These are phyloP conservation scores for Acrocyrtus sp. DNA, from an alignment of 2,888 invertebrate genomes.

Conservation along the genomic window DNA sequence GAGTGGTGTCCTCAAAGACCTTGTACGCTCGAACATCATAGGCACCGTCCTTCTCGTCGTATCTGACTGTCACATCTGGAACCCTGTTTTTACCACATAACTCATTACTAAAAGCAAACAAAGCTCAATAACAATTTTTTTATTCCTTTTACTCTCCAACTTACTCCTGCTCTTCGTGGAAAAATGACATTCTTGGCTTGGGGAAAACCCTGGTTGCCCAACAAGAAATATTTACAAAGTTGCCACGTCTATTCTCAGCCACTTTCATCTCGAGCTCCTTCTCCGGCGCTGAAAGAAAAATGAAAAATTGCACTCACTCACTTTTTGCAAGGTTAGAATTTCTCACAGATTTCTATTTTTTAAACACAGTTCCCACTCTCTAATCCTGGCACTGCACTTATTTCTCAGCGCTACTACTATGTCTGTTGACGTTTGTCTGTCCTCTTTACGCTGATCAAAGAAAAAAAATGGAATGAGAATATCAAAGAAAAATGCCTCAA, in stretches of 20 bases:
- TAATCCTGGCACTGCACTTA: too few relatives aligned
- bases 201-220: slow-evolving; percentile 60
- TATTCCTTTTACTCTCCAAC: too few relatives aligned
- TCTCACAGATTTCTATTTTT: too few relatives aligned
- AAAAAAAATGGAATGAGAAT: too few relatives aligned
- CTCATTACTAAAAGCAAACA: neutral
- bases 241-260: slow-evolving; percentile 44
- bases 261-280: slow-evolving; percentile 62
- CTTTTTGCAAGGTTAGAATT: too few relatives aligned
- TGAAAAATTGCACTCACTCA: too few relatives aligned
- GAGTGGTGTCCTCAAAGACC: slow-evolving; percentile 56
- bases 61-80: slow-evolving; percentile 28
- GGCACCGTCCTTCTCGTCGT: slow-evolving; percentile 49
- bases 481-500: too few relatives aligned
- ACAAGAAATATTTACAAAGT: slow-evolving; percentile 60
- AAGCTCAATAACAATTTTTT: too few relatives aligned
- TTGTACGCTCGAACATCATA: slow-evolving; percentile 59
- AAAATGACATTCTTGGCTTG: slow-evolving; percentile 57
- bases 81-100: slow-evolving; percentile 8
- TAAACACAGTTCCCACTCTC: too few relatives aligned
- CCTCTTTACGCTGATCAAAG: too few relatives aligned
- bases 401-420: too few relatives aligned
- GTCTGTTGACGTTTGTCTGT: too few relatives aligned
- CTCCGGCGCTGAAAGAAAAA: slow-evolving; percentile 54
- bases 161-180: slow-evolving; percentile 53